These are phyloP conservation scores for Argentina silus DNA, from an alignment of 2,797 vertebrate species.

Conservation along the genomic window DNA sequence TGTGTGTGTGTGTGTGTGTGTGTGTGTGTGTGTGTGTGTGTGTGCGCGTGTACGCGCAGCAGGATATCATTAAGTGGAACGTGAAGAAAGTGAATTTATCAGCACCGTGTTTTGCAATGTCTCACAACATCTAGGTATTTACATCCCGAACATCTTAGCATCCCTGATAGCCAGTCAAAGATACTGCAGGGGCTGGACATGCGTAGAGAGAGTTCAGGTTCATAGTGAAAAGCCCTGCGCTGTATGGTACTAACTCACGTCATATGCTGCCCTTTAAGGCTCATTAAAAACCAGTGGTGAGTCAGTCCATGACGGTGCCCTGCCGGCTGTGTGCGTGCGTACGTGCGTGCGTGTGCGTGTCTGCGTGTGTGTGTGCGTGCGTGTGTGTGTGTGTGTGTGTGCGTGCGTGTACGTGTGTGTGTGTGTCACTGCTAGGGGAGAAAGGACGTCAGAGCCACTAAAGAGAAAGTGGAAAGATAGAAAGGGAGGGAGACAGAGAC, in stretches of 20 bases:
- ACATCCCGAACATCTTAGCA: neutral
- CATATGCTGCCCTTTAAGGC: conserved; percentile 17
- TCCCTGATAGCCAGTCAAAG: neutral
- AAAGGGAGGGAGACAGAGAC: neutral
- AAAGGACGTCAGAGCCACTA: neutral
- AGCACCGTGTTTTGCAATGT: neutral
- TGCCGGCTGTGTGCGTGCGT: neutral
- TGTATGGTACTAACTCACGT: conserved; percentile 1
- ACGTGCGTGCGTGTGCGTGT: neutral
- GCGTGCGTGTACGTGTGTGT: conserved; percentile 9
- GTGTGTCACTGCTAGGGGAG: neutral
- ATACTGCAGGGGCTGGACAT: neutral
- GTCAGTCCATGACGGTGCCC: neutral
- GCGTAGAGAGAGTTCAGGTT: neutral
- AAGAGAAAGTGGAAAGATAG: neutral
- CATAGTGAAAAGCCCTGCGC: neutral
- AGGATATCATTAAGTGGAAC: neutral
- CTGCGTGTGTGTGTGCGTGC: conserved; percentile 6
- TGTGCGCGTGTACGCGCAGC: too few species aligned
- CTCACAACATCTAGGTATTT: neutral
- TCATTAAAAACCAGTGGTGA: conserved; percentile 15
- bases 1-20: neutral
- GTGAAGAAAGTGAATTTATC: neutral
- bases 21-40: neutral
- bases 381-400: too few species aligned